Evolutionary conservation across 2,797 vertebrate species (phyloP), one percentile per base, ranked within the genome.

Genomic region (Steatocranus sp.): DNA sequence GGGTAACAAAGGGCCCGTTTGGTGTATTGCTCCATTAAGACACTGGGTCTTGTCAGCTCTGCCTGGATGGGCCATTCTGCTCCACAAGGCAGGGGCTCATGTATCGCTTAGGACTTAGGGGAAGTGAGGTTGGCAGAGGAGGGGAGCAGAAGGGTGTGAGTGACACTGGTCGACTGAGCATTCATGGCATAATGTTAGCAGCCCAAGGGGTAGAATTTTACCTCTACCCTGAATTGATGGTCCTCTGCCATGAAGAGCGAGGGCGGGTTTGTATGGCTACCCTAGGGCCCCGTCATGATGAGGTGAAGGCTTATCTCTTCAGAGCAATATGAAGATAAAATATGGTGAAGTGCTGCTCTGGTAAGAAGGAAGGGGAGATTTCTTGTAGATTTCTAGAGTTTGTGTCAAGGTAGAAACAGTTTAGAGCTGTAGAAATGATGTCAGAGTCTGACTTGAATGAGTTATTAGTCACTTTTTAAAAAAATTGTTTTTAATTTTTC

Each of bases 11-110:
- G 87, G 68, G 78, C 93, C 92, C 91, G 92, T 94, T 93, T 94
- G 89, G 76, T 92, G 77, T 86, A 93, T 87, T 89, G 92, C 90
- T 84, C 95, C 91, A 95, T 96, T 96, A 96, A 94, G 93, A 96
- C 94, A 95, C 93, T 95, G 94, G 92, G 89, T 88, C 91, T 93
- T 95, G 88, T 91, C 94, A 92, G 84, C 93, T 92, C 92, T 90
- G 86, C 63, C 91, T 94, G 92, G 94, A 90, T 94, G 91, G 88
- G 81, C 83, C 91, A 76, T 92, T 93, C 91, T 88, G 90, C 89
- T 89, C 92, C 88, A 92, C 91, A 92, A 93, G 91, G 92, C 89
- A 88, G 86, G 78, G 92, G 90, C 88, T 89, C 94, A 90, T 93
- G 94, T 91, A 92, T 94, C 87, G 89, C 86, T 91, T 81, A 82